A percentile compares a stretch with the other conserved stretches of the same genome.
Evolutionary conservation across 2,113 vertebrate species (phyloP).

Genomic region (Ibidorhyncha struthersii): DNA sequence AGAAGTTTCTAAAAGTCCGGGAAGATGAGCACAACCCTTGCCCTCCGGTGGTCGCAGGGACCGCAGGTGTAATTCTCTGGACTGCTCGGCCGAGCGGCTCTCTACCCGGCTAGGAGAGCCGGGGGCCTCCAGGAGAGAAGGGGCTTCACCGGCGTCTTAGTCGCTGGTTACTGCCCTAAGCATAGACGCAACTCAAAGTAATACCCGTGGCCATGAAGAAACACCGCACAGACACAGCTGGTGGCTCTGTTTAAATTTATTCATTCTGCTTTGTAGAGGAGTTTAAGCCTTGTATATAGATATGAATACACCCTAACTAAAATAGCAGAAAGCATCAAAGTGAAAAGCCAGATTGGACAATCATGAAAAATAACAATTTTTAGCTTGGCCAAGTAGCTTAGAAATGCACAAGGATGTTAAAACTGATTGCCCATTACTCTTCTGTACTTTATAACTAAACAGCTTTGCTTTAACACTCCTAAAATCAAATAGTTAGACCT

Average conservation of each 20-base stretch:
- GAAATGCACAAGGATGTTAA: neutral
- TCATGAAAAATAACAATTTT: neutral
- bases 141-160: neutral
- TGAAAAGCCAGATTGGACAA: neutral
- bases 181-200: fast-evolving
- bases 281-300: neutral
- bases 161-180: fast-evolving
- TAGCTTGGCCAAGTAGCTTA: neutral
- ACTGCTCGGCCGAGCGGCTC: neutral
- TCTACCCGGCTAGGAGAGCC: too few relatives aligned
- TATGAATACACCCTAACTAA: neutral
- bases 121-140: neutral
- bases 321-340: neutral
- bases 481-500: neutral
- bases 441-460: neutral
- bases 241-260: neutral
- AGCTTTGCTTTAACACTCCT: neutral
- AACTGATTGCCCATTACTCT: neutral
- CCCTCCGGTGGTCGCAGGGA: neutral
- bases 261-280: neutral
- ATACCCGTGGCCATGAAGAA: fast-evolving
- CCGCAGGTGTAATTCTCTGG: fast-evolving
- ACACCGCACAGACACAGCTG: neutral
- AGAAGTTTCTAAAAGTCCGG: neutral
- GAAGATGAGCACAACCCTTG: neutral